Evolutionary conservation across 2,797 vertebrate genomes (phyloP).

Genomic region (Lophotriccus pileatus): DNA sequence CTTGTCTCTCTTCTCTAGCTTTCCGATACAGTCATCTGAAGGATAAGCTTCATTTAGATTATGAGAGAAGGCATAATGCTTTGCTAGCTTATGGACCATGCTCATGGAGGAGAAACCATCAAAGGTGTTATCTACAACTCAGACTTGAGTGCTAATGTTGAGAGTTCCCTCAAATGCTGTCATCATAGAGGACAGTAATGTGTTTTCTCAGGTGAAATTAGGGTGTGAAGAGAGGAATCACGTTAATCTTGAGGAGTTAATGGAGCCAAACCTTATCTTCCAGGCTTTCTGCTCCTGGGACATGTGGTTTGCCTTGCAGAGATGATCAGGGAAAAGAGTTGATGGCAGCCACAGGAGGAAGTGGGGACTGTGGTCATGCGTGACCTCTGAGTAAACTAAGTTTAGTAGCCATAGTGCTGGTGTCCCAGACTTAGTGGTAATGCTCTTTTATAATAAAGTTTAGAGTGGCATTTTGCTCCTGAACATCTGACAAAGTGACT

Average conservation of each 20-base stretch:
- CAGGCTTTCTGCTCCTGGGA: neutral
- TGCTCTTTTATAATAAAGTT: neutral
- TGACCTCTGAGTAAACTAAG: neutral
- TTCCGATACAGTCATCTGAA: neutral
- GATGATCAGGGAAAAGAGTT: neutral
- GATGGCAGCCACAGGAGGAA: neutral
- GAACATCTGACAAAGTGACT: neutral
- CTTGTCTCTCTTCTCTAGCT: neutral
- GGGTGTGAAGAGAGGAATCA: neutral
- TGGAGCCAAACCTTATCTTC: neutral
- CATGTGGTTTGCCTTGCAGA: neutral
- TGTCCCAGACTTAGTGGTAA: neutral
- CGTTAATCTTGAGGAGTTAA: neutral
- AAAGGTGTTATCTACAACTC: neutral
- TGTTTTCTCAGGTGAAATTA: neutral
- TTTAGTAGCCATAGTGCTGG: neutral
- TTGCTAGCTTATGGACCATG: neutral
- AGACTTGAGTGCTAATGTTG: accelerated
- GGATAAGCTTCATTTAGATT: neutral
- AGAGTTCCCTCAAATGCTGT: neutral
- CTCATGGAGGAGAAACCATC: neutral
- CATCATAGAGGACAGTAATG: neutral
- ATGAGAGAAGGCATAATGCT: neutral
- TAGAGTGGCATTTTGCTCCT: neutral
- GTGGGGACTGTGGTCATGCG: neutral